A percentile compares a stretch with the other conserved stretches of the same genome.
Evolutionary conservation across 2,113 vertebrate species (phyloP).

Genomic region (Oreotrochilus melanogaster): DNA sequence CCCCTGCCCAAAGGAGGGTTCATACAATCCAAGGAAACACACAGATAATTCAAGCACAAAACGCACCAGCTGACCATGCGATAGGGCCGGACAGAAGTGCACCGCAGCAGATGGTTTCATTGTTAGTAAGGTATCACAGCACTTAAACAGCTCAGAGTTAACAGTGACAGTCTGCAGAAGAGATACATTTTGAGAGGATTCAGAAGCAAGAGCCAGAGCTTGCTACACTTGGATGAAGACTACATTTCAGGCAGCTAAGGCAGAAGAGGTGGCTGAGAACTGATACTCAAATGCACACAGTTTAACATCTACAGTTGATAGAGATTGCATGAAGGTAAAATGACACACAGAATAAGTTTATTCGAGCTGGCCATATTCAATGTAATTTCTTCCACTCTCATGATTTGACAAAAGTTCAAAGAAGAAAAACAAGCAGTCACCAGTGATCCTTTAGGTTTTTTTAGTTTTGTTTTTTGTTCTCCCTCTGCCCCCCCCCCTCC

Average conservation of each 20-base stretch:
- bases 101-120: conserved; percentile 5
- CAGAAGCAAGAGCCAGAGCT: conserved; percentile 30
- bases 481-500: background rate
- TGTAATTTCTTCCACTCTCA: background rate
- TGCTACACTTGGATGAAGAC: background rate
- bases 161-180: conserved; percentile 38
- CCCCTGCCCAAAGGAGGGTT: conserved; percentile 1
- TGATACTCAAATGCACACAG: background rate
- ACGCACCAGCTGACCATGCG: conserved; percentile 20
- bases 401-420: background rate
- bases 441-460: background rate
- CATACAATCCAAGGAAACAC: conserved; percentile 19
- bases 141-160: conserved; percentile 43
- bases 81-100: conserved; percentile 28
- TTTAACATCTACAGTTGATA: background rate
- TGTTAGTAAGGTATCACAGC: conserved; percentile 31
- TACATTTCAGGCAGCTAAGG: background rate
- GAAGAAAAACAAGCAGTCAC: background rate
- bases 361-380: background rate
- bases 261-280: conserved; percentile 34
- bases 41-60: conserved; percentile 27
- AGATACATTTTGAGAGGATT: conserved; percentile 28
- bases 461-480: background rate
- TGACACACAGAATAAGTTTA: background rate
- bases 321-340: background rate